Evolutionary conservation across 2,797 vertebrate species (phyloP).

Genomic region (Sebastes elongatus): DNA sequence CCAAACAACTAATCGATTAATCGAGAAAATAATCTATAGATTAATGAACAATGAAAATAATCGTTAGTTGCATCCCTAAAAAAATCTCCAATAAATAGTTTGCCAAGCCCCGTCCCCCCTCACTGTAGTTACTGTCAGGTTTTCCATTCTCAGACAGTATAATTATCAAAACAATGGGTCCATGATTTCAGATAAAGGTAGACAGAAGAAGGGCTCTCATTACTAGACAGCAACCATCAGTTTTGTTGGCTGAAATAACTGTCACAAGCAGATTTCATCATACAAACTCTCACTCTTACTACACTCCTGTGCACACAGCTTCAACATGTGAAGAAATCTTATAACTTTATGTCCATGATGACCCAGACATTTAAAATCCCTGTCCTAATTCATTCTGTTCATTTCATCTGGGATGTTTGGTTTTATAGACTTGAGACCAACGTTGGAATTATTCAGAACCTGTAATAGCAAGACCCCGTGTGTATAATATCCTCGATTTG

Average conservation of each 20-base stretch:
- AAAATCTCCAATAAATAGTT: no score
- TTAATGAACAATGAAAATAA: no score
- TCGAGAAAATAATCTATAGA: no score
- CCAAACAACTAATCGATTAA: no score
- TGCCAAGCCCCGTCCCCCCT: no score
- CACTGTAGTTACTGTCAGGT: not conserved
- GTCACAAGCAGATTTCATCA: not conserved
- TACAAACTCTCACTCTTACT: not conserved
- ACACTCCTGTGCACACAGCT: no score
- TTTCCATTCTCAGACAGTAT: not conserved
- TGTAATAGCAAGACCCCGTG: not conserved
- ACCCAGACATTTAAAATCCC: constrained; percentile 3
- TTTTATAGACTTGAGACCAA: constrained; percentile 15
- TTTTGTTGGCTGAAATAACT: not conserved
- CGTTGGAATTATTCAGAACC: constrained; percentile 36
- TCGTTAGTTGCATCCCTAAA: no score
- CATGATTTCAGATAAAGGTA: not conserved
- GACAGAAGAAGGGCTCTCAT: not conserved
- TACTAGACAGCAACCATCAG: not conserved
- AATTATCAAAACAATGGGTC: not conserved
- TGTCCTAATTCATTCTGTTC: constrained; percentile 3
- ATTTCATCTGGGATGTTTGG: constrained; percentile 25
- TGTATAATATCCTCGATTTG: constrained; percentile 44
- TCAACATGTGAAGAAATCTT: not conserved
- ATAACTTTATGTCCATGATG: not conserved